Conservation (phyloP, 2,113 vertebrate species). For the Gulo gulo region DNA sequence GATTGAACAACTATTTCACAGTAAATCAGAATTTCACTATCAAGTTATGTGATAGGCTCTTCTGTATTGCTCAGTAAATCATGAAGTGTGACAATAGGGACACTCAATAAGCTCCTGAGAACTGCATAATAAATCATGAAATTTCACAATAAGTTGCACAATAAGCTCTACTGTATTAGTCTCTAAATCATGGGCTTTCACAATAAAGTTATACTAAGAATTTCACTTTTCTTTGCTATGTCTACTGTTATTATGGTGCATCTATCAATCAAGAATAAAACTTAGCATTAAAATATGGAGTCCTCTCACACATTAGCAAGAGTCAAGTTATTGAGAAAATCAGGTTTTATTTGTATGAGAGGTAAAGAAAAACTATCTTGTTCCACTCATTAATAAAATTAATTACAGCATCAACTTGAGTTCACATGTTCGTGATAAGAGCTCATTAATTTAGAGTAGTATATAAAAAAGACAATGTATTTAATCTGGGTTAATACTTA, state of each 20-base stretch:
- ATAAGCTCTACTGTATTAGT: constrained; percentile 32
- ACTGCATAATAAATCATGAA: constrained; percentile 59
- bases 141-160: constrained; percentile 30
- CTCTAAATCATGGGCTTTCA: constrained; percentile 51
- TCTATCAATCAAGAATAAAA: not conserved
- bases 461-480: not conserved
- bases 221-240: not conserved
- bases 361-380: not conserved
- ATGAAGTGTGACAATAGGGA: constrained; percentile 45
- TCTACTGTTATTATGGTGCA: not conserved
- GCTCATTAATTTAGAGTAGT: not conserved
- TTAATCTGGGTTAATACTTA: not conserved
- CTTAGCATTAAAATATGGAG: not conserved
- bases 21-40: constrained; percentile 47
- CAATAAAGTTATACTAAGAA: not conserved
- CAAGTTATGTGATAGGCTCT: constrained; percentile 45
- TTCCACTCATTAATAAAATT: not conserved
- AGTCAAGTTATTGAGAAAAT: not conserved
- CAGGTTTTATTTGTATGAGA: not conserved
- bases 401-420: not conserved
- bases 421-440: not conserved
- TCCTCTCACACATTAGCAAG: not conserved
- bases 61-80: constrained; percentile 67
- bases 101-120: constrained; percentile 34
- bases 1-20: constrained; percentile 56